Percentiles rank a stretch among this genome's conserved stretches.
These are phyloP conservation scores for Agrotis clavis DNA, from an alignment of 2,888 invertebrate species.

Conservation along the genomic window DNA sequence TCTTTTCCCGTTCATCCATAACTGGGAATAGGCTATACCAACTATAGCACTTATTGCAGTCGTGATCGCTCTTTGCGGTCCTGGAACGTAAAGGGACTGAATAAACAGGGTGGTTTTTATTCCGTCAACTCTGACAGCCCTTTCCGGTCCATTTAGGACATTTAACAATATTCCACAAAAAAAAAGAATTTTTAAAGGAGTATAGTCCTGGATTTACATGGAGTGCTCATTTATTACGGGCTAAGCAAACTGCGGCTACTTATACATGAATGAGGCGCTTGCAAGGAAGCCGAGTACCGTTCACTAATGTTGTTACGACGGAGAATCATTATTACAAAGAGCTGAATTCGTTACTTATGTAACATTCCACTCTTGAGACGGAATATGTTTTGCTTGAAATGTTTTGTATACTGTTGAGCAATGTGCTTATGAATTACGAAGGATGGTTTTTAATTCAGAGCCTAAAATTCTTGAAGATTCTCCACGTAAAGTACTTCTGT, in stretches of 20 bases:
- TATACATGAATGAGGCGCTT: constrained; percentile 42
- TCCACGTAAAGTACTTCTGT: neutral
- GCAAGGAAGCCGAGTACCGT: neutral
- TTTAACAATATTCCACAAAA: too few relatives aligned
- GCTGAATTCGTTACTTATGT: constrained; percentile 20
- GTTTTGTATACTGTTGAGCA: neutral
- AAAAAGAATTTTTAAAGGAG: neutral
- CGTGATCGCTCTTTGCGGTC: too few relatives aligned
- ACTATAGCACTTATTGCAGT: too few relatives aligned
- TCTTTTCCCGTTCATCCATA: too few relatives aligned
- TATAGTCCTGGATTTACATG: neutral
- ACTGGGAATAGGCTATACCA: too few relatives aligned
- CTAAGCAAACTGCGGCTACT: constrained; percentile 36
- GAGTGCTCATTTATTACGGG: constrained; percentile 29
- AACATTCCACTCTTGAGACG: neutral
- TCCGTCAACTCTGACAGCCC: too few relatives aligned
- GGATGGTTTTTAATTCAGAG: neutral
- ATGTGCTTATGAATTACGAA: too few relatives aligned
- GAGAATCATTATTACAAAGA: constrained; percentile 29
- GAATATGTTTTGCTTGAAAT: neutral
- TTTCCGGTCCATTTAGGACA: too few relatives aligned
- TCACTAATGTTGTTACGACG: constrained; percentile 38
- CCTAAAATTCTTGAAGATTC: neutral
- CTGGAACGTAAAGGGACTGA: too few relatives aligned
- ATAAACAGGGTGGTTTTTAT: too few relatives aligned